These are phyloP conservation scores for Leptosomus discolor DNA, from an alignment of 2,113 vertebrate species.

Conservation along the genomic window DNA sequence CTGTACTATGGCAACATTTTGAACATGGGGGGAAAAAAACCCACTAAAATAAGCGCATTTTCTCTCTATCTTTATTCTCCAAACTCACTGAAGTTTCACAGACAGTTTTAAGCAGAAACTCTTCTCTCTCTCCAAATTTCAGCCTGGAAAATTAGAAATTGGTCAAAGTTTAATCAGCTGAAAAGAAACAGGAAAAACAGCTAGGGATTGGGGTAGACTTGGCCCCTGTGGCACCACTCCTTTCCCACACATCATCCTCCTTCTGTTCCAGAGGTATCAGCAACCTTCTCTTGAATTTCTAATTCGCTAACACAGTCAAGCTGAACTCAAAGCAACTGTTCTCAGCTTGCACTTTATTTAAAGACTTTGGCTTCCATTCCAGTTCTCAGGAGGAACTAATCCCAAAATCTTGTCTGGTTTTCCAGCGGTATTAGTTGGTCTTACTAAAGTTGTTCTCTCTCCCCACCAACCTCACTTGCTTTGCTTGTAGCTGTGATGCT, in stretches of 20 bases:
- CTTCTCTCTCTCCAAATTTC: not conserved
- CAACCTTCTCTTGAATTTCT: not conserved
- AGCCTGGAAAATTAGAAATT: not conserved
- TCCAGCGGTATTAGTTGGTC: not conserved
- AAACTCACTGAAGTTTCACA: not conserved
- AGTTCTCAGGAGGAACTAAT: not conserved
- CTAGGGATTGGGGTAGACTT: not conserved
- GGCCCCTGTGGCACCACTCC: not conserved
- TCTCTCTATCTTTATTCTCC: not conserved
- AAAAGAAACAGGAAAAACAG: not conserved
- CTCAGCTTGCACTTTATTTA: not conserved
- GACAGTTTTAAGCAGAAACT: not conserved
- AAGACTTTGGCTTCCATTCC: not conserved
- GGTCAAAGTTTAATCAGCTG: not conserved
- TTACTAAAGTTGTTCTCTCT: not conserved
- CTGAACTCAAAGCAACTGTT: not conserved
- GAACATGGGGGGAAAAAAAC: rapidly evolving
- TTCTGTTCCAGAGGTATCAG: not conserved
- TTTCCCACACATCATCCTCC: not conserved
- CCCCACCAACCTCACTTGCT: not conserved
- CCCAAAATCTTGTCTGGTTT: not conserved
- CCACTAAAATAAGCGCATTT: not conserved
- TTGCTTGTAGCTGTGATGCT: not conserved
- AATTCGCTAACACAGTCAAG: not conserved
- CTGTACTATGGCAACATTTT: not conserved